Evolutionary conservation across 2,797 vertebrate genomes (phyloP), one percentile per base, ranked within the genome.

Genomic region (Sphenodon punctatus): DNA sequence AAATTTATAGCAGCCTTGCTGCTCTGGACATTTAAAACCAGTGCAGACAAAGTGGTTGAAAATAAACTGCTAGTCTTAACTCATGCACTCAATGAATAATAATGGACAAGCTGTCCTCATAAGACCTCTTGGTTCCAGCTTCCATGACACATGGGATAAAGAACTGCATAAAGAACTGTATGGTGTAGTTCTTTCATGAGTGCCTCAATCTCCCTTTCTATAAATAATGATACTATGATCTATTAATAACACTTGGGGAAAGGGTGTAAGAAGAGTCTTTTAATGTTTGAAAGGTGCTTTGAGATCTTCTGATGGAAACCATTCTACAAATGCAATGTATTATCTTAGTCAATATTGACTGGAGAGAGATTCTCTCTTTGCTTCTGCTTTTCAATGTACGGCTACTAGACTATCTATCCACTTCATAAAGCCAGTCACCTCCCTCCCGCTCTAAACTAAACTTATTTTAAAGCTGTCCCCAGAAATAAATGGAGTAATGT

Each of bases 71-170:
- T 1, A 59, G 71, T 63, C 13, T 80, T 16, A 22, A 77, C 27
- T 5, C n/a, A 1, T 8, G 15, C 2, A 0, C 60, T 63, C 55
- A 1, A 1, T 27, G 25, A 11, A 13, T 77, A 4, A 2, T 25
- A 68, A 41, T 2, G 61, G 80, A 34, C 1, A 3, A n/a, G 3
- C 11, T 23, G 12, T 7, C 19, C 64, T 36, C 63, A n/a, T 30
- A 81, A 34, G 4, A 19, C 38, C 4, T 22, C 84, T 56, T 46
- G 4, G 4, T 10, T 49, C 14, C 51, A 70, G 42, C 25, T 11
- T 2, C 19, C n/a, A 3, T 8, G 20, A 6, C 43, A 2, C n/a
- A n/a, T n/a, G n/a, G n/a, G n/a, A n/a, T n/a, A n/a, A n/a, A n/a
- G n/a, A n/a, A n/a, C n/a, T n/a, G n/a, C n/a, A n/a, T n/a, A n/a